These are phyloP conservation scores for Mohoua ochrocephala DNA, from an alignment of 2,113 vertebrate species.

Conservation along the genomic window DNA sequence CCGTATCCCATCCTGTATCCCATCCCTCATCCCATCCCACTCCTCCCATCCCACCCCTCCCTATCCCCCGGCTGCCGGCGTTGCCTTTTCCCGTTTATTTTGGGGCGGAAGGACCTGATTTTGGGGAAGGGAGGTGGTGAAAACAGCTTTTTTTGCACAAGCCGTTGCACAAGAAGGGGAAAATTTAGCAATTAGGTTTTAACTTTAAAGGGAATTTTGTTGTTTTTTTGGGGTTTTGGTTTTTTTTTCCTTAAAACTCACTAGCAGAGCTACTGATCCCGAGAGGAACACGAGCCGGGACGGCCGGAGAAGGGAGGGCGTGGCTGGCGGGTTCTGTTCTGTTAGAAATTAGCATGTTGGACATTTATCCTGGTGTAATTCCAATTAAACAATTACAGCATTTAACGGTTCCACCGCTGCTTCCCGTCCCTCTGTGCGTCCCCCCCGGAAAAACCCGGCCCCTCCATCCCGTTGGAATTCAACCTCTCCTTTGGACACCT, in stretches of 20 bases:
- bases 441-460: rapidly evolving
- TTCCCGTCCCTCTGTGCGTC: not conserved
- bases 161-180: conserved; percentile 63
- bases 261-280: conserved; percentile 60
- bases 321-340: conserved; percentile 18
- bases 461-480: not conserved
- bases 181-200: conserved; percentile 52
- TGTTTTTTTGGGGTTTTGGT: too few species aligned
- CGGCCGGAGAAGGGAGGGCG: not conserved
- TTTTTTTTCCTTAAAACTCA: conserved; percentile 41
- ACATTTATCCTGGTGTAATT: conserved; percentile 68
- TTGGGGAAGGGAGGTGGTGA: conserved; percentile 31
- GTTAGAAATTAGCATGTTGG: conserved; percentile 66
- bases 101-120: not conserved
- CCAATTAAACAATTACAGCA: conserved; percentile 71
- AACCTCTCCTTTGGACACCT: not conserved
- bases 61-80: not conserved
- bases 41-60: not conserved
- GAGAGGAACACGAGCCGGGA: not conserved
- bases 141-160: conserved; percentile 68
- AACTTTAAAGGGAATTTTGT: conserved; percentile 59
- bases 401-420: not conserved
- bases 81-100: not conserved
- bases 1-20: too few species aligned
- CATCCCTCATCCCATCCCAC: not conserved